Evolutionary conservation across 2,797 vertebrate genomes (phyloP).

Genomic region (Gallinago stenura): DNA sequence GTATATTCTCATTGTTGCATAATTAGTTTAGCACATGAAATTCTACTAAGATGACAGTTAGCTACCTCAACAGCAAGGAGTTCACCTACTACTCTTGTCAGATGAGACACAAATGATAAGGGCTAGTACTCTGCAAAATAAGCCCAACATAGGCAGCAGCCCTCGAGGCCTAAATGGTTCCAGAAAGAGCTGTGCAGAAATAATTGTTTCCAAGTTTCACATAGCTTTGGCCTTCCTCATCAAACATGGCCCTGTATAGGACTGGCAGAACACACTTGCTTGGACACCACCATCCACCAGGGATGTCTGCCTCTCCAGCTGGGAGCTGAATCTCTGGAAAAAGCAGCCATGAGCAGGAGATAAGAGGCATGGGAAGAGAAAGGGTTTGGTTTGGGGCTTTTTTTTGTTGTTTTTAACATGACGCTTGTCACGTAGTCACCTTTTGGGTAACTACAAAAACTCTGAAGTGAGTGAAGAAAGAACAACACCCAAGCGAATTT

Average conservation of each 20-base stretch:
- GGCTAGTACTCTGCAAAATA: background rate
- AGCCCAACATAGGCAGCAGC: background rate
- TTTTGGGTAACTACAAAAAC: background rate
- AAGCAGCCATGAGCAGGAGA: background rate
- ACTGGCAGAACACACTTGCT: background rate
- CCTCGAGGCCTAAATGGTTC: background rate
- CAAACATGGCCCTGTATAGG: background rate
- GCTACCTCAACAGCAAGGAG: background rate
- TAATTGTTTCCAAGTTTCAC: background rate
- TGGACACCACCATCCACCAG: background rate
- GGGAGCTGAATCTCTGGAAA: background rate
- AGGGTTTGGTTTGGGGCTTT: no score
- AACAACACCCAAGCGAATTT: background rate
- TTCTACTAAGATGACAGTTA: background rate
- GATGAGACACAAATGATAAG: background rate
- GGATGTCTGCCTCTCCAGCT: background rate
- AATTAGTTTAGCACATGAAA: background rate
- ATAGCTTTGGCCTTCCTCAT: background rate
- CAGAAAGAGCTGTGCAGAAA: background rate
- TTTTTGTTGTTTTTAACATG: background rate
- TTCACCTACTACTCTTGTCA: background rate
- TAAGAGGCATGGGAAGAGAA: fast-evolving
- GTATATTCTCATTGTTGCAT: background rate
- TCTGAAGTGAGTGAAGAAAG: fast-evolving
- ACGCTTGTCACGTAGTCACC: fast-evolving